A percentile compares a stretch with the other conserved stretches of the same genome.
Conservation (phyloP, 2,888 invertebrate species). For the Penaeus monodon region DNA sequence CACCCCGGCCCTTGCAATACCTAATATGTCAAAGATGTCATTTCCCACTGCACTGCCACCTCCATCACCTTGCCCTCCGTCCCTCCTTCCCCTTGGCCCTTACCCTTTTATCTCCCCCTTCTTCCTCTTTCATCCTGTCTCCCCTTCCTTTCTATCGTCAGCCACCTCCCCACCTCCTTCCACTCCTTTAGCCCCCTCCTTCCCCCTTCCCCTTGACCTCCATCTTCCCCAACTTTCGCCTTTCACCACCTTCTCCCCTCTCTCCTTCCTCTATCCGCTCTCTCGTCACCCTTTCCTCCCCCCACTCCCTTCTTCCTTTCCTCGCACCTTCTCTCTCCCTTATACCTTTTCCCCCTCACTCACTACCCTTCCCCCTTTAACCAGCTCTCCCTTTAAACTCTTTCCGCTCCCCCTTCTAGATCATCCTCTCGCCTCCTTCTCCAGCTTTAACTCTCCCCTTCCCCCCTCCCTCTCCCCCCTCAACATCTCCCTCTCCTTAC, state of each 20-base stretch:
- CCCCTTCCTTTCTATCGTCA: background rate
- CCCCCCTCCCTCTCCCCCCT: background rate
- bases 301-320: background rate
- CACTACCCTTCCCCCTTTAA: too few relatives aligned
- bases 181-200: too few relatives aligned
- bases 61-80: background rate
- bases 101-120: background rate
- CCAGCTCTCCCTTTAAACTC: too few relatives aligned
- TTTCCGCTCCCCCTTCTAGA: too few relatives aligned
- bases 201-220: too few relatives aligned
- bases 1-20: too few relatives aligned
- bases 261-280: background rate
- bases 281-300: too few relatives aligned
- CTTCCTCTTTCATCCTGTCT: background rate
- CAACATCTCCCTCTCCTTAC: background rate
- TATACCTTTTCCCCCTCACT: too few relatives aligned
- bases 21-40: too few relatives aligned
- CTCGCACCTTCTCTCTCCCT: too few relatives aligned
- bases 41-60: slow-evolving; percentile 4
- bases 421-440: background rate
- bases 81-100: background rate
- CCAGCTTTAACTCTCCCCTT: slow-evolving; percentile 15
- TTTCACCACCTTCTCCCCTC: too few relatives aligned
- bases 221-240: too few relatives aligned
- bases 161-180: background rate